These are phyloP conservation scores for Stylophora pistillata DNA, from an alignment of 64 coral and sea anemone genomes.

Conservation along the genomic window DNA sequence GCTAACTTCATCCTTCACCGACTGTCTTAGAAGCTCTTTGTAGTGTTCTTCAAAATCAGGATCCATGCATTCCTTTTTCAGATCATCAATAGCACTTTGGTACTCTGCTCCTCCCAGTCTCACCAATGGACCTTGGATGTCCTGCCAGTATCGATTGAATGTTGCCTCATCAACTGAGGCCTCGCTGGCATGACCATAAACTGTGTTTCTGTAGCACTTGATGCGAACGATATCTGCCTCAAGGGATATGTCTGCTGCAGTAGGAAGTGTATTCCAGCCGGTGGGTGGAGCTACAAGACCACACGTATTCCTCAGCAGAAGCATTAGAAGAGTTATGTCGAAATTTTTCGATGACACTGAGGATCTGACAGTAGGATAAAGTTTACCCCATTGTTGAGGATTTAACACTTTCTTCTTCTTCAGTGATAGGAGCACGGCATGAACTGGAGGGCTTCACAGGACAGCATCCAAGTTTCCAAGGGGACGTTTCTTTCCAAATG, in stretches of 20 bases:
- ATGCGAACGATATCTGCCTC: constrained; percentile 32
- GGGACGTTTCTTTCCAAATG: constrained; percentile 15
- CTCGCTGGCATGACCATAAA: constrained; percentile 7
- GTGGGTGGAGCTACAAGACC: neutral
- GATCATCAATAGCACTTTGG: constrained; percentile 11
- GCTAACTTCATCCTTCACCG: neutral
- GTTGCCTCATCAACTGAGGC: constrained; percentile 14
- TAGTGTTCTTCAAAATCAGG: constrained; percentile 44
- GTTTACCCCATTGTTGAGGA: constrained; percentile 48
- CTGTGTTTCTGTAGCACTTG: constrained; percentile 27
- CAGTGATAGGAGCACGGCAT: neutral
- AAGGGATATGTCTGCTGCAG: neutral
- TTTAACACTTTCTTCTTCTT: constrained; percentile 19
- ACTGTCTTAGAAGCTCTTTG: neutral
- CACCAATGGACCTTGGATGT: constrained; percentile 21
- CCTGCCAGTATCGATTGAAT: constrained; percentile 32
- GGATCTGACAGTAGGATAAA: constrained; percentile 27
- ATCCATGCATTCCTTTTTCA: constrained; percentile 45
- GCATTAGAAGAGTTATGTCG: constrained; percentile 33
- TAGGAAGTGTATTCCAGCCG: constrained; percentile 38
- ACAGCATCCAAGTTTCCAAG: constrained; percentile 25
- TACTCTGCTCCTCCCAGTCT: constrained; percentile 43
- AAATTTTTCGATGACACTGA: constrained; percentile 41
- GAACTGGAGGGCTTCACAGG: constrained; percentile 12
- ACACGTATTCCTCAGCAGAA: constrained; percentile 51